Percentiles rank a stretch among this genome's conserved stretches.
Evolutionary conservation across 2,797 vertebrate species (phyloP).

Genomic region (Remorina albescens): DNA sequence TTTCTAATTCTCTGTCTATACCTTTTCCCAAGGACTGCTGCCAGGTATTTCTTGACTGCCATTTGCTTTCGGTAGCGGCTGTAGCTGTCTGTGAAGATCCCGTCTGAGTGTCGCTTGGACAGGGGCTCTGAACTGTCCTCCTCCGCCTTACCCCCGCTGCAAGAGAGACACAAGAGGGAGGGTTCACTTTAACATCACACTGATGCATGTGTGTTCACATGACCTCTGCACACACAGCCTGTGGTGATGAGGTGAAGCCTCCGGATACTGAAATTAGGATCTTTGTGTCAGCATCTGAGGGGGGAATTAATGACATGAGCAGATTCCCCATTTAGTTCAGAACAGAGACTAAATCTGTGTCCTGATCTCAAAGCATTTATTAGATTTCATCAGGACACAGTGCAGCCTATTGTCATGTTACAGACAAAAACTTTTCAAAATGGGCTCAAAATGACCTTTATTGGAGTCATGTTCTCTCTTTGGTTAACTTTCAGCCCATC

Average conservation of each 20-base stretch:
- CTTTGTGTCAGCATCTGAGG: slow-evolving; percentile 13
- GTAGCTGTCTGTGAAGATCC: slow-evolving; percentile 99
- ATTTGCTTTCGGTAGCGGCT: slow-evolving; percentile 99
- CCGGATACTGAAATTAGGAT: slow-evolving; percentile 3
- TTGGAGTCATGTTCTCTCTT: not conserved
- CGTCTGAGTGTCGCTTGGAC: slow-evolving; percentile 97
- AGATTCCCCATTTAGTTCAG: slow-evolving; percentile 1
- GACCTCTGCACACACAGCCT: slow-evolving; percentile 35
- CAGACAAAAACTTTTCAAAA: not conserved
- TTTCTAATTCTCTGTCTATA: slow-evolving; percentile 99
- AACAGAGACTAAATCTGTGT: slow-evolving; percentile 1
- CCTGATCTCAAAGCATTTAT: slow-evolving; percentile 17
- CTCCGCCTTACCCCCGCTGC: slow-evolving; percentile 79
- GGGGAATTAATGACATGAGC: slow-evolving; percentile 6
- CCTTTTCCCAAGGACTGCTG: slow-evolving; percentile 99
- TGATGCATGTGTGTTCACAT: slow-evolving; percentile 17
- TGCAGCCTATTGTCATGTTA: not conserved
- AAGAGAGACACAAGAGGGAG: slow-evolving; percentile 35
- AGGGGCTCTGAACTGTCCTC: slow-evolving; percentile 92
- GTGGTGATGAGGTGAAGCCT: slow-evolving; percentile 22
- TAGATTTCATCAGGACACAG: not conserved
- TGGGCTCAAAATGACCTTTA: not conserved
- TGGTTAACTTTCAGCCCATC: slow-evolving; percentile 36
- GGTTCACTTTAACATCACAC: slow-evolving; percentile 33
- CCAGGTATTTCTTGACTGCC: slow-evolving; percentile 99